Percentiles rank a stretch among this genome's conserved stretches.
Evolutionary conservation across 2,888 invertebrate species (phyloP).

Genomic region (Leucophora obtusa): DNA sequence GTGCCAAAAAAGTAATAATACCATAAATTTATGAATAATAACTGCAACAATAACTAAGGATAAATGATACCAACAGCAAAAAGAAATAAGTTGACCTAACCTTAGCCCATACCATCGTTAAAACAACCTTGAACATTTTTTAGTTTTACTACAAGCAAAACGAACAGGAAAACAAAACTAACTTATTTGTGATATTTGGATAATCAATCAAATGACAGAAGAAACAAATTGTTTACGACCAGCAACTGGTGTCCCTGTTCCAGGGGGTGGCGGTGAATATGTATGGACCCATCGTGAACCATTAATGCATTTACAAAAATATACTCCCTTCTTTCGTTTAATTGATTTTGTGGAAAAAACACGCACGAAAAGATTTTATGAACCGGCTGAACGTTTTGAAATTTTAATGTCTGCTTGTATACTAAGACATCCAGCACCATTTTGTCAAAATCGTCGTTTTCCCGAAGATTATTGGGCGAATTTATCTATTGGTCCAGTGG

Average conservation of each 20-base stretch:
- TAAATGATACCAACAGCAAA: background rate
- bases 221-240: conserved; percentile 54
- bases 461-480: conserved; percentile 76
- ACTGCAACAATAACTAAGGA: background rate
- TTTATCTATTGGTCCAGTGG: conserved; percentile 72
- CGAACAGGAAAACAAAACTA: background rate
- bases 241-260: conserved; percentile 28
- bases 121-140: background rate
- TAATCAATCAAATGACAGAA: conserved; percentile 29
- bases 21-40: background rate
- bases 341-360: conserved; percentile 76
- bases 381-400: conserved; percentile 74
- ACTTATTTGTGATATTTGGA: background rate
- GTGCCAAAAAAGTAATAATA: background rate
- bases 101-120: background rate
- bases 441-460: conserved; percentile 75
- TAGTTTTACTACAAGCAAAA: background rate
- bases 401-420: conserved; percentile 74
- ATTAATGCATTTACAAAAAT: conserved; percentile 74
- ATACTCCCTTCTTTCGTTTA: conserved; percentile 72
- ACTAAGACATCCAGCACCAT: conserved; percentile 73
- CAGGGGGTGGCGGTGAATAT: conserved; percentile 65
- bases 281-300: conserved; percentile 73
- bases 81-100: background rate
- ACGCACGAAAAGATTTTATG: conserved; percentile 74